These are phyloP conservation scores for Rotaria magnacalcarata DNA, from an alignment of 2,888 invertebrate species.

Conservation along the genomic window DNA sequence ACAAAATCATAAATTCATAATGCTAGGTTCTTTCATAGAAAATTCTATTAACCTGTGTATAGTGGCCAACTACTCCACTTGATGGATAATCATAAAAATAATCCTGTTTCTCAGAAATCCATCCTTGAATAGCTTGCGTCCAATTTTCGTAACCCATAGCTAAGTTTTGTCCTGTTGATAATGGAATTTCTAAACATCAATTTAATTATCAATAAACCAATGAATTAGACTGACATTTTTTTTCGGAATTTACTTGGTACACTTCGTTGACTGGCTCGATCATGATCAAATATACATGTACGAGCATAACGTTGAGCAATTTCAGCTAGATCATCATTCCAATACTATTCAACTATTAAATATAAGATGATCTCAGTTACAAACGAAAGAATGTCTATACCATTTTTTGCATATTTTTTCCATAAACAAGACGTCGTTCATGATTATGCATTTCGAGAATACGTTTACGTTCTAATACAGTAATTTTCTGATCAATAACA, in stretches of 20 bases:
- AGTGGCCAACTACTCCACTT: neutral
- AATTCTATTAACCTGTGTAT: neutral
- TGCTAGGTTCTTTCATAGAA: no score
- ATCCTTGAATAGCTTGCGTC: neutral
- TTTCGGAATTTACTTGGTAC: neutral
- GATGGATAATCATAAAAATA: neutral
- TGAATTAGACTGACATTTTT: neutral
- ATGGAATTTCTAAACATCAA: neutral
- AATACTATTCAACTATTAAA: neutral
- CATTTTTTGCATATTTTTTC: conserved; percentile 5
- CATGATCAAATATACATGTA: neutral
- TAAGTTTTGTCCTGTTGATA: conserved; percentile 16
- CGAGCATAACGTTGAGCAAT: neutral
- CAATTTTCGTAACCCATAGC: conserved; percentile 5
- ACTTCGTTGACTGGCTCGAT: neutral
- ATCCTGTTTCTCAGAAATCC: conserved; percentile 4
- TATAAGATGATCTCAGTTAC: neutral
- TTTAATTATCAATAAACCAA: neutral
- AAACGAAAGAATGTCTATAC: neutral
- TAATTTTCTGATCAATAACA: neutral
- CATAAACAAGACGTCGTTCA: neutral
- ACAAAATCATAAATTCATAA: neutral
- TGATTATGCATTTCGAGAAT: neutral
- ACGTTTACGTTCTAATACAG: neutral
- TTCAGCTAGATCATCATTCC: conserved; percentile 4